A percentile compares a stretch with the other conserved stretches of the same genome.
Conservation (phyloP, 2,797 vertebrate genomes). For the Sylvia borin region DNA sequence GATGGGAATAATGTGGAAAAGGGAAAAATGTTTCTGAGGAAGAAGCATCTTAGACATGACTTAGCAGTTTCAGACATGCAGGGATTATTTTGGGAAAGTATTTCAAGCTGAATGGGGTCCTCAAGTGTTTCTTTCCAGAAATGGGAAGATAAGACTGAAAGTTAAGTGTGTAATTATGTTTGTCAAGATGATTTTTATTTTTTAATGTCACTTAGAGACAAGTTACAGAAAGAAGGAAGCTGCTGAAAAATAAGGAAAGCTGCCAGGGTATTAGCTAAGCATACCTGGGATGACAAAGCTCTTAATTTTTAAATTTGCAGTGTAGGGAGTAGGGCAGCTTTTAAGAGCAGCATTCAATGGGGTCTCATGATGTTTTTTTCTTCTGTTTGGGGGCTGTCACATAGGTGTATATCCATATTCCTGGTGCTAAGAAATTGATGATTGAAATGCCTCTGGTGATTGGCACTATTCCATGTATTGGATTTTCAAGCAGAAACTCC, state of each 20-base stretch:
- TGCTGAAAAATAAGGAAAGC: background rate
- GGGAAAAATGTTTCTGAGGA: background rate
- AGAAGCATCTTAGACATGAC: background rate
- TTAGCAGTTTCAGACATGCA: background rate
- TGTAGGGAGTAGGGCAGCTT: background rate
- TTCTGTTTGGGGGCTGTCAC: background rate
- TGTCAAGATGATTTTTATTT: background rate
- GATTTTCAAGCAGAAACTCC: constrained; percentile 78
- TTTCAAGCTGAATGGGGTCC: background rate
- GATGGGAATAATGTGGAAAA: background rate
- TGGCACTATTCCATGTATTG: constrained; percentile 81
- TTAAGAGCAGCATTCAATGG: background rate
- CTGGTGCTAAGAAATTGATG: constrained; percentile 84
- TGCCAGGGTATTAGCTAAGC: background rate
- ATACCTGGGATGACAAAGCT: background rate
- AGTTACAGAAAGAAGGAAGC: background rate
- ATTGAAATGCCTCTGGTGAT: constrained; percentile 84
- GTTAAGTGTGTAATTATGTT: background rate
- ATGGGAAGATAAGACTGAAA: background rate
- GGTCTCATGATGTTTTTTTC: constrained; percentile 2
- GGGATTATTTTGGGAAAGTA: background rate
- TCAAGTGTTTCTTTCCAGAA: background rate
- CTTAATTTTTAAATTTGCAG: background rate
- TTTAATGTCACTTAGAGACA: background rate
- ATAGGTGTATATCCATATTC: constrained; percentile 85